Conservation (phyloP, 2,888 invertebrate genomes). For the Boloria euphrosyne region DNA sequence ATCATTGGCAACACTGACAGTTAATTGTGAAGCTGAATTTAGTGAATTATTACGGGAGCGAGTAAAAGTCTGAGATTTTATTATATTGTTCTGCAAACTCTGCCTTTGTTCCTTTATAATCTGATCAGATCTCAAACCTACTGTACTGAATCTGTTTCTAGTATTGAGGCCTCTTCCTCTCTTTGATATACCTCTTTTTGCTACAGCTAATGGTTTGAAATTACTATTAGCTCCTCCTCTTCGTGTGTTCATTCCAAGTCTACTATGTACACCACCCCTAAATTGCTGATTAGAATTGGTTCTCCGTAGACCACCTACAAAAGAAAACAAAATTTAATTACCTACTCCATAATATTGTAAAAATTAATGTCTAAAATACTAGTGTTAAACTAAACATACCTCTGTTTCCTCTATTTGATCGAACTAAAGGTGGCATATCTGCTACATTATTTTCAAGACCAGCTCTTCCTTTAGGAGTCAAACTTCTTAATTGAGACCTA, state of each 20-base stretch:
- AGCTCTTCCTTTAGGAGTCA: slow-evolving; percentile 72
- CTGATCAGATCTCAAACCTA: slow-evolving; percentile 76
- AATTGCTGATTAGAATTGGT: slow-evolving; percentile 59
- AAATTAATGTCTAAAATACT: neutral
- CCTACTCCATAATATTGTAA: neutral
- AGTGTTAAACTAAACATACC: slow-evolving; percentile 43
- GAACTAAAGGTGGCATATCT: slow-evolving; percentile 56
- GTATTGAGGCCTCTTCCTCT: slow-evolving; percentile 68
- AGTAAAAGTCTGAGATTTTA: slow-evolving; percentile 74
- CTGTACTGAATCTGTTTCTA: slow-evolving; percentile 65
- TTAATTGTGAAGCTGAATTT: slow-evolving; percentile 64
- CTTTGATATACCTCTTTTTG: slow-evolving; percentile 73
- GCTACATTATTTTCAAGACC: slow-evolving; percentile 54
- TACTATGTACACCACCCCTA: slow-evolving; percentile 61
- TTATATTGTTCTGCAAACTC: slow-evolving; percentile 62
- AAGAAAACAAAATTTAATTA: neutral
- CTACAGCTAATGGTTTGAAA: slow-evolving; percentile 64
- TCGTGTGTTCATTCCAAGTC: slow-evolving; percentile 65
- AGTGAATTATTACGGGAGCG: slow-evolving; percentile 73
- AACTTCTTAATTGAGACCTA: slow-evolving; percentile 62
- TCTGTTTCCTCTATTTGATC: slow-evolving; percentile 56
- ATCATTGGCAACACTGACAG: slow-evolving; percentile 76
- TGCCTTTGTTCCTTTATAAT: slow-evolving; percentile 67
- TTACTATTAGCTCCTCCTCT: slow-evolving; percentile 58
- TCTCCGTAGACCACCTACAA: slow-evolving; percentile 58